Evolutionary conservation across 2,888 invertebrate species (phyloP), one percentile per base, ranked within the genome.

Genomic region (Patella pellucida): DNA sequence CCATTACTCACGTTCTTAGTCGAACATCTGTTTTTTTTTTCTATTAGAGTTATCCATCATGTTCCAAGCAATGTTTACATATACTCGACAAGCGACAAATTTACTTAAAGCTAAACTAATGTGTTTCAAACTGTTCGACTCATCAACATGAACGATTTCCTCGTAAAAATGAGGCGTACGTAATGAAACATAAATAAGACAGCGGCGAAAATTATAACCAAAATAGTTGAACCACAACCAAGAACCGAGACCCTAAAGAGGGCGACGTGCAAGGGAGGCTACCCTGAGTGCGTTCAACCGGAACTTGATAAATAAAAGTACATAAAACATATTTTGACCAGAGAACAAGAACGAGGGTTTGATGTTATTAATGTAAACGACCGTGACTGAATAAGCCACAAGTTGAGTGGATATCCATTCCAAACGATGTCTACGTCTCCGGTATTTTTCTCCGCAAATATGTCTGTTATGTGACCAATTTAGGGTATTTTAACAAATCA

Each of bases 121-220:
- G 62, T 23, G 62, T 62, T 62, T 62, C 19, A 62, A 62, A 62
- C 62, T 23, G 62, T 3, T 62, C 23, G 14, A 62, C 19, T 23
- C 62, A 62, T 62, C 62, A 62, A 12, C 19, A 23, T 62, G 62
- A 62, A 62, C 62, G 62, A 23, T 62, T 62, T 11, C 14, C 62
- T 62, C 62, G 62, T 62, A 62, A n/a, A 68, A 73, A 27, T 27
- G 51, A 68, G 51, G 50, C 68, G 16, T 51, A 68, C 27, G 73
- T 73, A 73, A 73, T 73, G 73, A 73, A 73, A 73, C 73, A 73
- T 73, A 73, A 73, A 73, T 73, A 73, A 68, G 19, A 23, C n/a
- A 68, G 52, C 41, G 27, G 51, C 50, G 19, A 56, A 73, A 62
- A 19, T 62, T 62, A 62, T 62, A 62, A 19, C 23, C 19, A 23